Base-by-base conservation (phyloP, 2,113 vertebrate genomes). In the Verasper variegatus region DNA sequence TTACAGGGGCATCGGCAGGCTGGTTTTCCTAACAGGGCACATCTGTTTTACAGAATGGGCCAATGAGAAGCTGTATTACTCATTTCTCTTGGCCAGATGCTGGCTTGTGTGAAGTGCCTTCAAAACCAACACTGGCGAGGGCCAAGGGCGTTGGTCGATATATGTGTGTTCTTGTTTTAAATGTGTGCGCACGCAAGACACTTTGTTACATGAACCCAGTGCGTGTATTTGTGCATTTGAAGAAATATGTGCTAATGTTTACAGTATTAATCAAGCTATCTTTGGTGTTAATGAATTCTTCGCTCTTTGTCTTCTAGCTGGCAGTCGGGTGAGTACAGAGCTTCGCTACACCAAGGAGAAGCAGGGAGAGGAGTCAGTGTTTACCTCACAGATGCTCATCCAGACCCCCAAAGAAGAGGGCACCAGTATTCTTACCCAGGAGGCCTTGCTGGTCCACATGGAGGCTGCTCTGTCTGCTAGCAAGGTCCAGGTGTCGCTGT, bases 281-380 rank as follows among this genome's bases (percentile, higher is more conserved):
- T 24, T 61, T 14, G 9, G 31, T 61, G 14, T 71, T 59, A 4
- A 51, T 79, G 23, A 21, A 8, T 71, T 14, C 11, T 63, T 23
- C n/a, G 26, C 59, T 81, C 66, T 59, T 18, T 88, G 66, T 78
- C 60, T 80, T 49, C 2, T 85, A 99, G 98, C 94, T 31, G 98
- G 97, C 83, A 99, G 98, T 88, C 95, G 96, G 15, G 97, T 99
- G 80, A 99, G 97, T 94, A 96, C 95, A 71, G 98, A 99, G 92
- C 95, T 99, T 26, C 95, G 85, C 51, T 99, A 99, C 94, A 99
- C 98, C 76, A 97, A 95, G 89, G 97, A 99, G 90, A 99, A 99
- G 92, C 94, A 99, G 81, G 98, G 98, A 2, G 97, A 99, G 68
- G 98, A 99, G 90, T 95, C 96, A 0, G 94, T 98, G 0, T 99